Base-by-base conservation (phyloP, 30 jellyfish, hydroid and myxozoan species). In the Mastigias papua region DNA sequence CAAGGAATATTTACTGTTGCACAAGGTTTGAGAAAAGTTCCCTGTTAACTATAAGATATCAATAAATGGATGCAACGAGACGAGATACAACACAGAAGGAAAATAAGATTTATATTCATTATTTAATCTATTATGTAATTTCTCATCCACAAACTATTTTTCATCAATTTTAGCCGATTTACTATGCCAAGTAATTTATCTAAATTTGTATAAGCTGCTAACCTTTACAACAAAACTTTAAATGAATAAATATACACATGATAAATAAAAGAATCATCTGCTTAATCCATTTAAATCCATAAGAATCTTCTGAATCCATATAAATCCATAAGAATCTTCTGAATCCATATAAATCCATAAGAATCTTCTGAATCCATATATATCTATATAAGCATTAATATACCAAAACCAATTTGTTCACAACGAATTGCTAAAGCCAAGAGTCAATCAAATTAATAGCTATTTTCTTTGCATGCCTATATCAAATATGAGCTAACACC, bases 101-200 rank as follows among this genome's bases (percentile, higher is more conserved):
- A 3, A 37, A 37, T 37, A 37, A 11, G 11, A 11, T 57, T 57
- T 4, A 19, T 57, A 3, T 8, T 17, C 42, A 63, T 63, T 63
- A 35, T 8, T 8, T 63, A 22, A 63, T 63, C 74, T 63, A 51
- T 23, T 4, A 51, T 51, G 67, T 17, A 13, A 5, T 51, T 51
- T 51, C 20, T 63, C 74, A 63, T 63, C 74, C 74, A 63, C 74
- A 63, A 58, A 63, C 74, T 63, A 63, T 11, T 8, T 63, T 63
- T 20, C 1, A 22, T 63, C 20, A 63, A 9, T 63, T 23, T 27
- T 23, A 25, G 19, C 74, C 37, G 23, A 22, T 63, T 63, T 11
- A 63, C 37, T 63, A 63, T 22, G 20, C 37, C 74, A 27, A 63
- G 23, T 63, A 63, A 63, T 27, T 16, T 57, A 11, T 19, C 37